These are phyloP conservation scores for Hormaphis cornu DNA, from an alignment of 1,140 invertebrate species.

Conservation along the genomic window DNA sequence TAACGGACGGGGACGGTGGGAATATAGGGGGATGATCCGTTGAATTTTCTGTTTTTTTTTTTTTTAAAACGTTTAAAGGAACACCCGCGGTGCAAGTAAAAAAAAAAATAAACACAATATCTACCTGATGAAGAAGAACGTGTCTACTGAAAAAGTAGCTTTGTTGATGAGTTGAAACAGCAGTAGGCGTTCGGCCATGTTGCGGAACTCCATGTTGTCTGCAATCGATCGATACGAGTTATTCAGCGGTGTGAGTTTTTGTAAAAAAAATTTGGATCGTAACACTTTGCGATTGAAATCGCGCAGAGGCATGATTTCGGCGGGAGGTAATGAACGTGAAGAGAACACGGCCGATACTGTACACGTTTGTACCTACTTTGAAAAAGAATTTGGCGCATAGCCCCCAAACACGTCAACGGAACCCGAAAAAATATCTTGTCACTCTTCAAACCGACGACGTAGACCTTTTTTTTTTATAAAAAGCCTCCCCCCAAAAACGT, in stretches of 20 bases:
- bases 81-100: neutral
- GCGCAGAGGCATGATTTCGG: no score
- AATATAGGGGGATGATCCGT: no score
- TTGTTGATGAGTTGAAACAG: constrained; percentile 75
- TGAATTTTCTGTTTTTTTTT: no score
- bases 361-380: neutral
- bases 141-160: constrained; percentile 81
- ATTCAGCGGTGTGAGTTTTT: no score
- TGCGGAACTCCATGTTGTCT: constrained; percentile 71
- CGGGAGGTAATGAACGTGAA: neutral
- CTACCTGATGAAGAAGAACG: constrained; percentile 75
- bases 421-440: no score
- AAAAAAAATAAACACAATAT: neutral
- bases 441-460: no score
- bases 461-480: no score
- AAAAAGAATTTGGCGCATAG: no score
- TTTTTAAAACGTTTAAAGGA: neutral
- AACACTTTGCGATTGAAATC: no score
- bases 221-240: constrained; percentile 32
- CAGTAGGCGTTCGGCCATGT: constrained; percentile 66
- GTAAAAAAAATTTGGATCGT: no score
- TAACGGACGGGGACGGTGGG: neutral
- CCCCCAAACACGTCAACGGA: no score
- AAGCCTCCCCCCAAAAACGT: no score
- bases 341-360: neutral